Evolutionary conservation across 2,113 vertebrate genomes (phyloP), one percentile per base, ranked within the genome.

Genomic region (Lepus americanus): DNA sequence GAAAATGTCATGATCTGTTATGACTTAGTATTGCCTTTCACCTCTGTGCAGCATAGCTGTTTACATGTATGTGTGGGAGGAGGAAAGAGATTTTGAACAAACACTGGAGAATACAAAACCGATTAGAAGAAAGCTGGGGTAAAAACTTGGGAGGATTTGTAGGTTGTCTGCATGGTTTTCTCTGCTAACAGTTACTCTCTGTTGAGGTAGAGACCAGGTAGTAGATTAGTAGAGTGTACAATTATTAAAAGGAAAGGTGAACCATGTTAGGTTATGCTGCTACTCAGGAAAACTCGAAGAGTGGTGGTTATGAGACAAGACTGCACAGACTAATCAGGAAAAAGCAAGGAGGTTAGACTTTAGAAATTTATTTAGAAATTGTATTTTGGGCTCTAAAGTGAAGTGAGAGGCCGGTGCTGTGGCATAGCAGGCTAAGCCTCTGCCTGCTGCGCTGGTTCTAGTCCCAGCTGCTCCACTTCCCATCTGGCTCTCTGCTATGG

Each of bases 191-290:
- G 31, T n/a, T 80, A 51, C 51, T 95, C 87, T 80, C 55, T 82
- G 92, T 81, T 89, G 64, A 29, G 72, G 39, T 73, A 27, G 61
- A 73, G 81, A 90, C 27, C 49, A 90, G 76, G 79, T 79, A 59
- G 59, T 74, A 69, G 80, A 27, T 88, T 59, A 74, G 13, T 20
- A 72, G 72, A 77, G 31, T 53, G 70, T 88, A 66, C 53, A 66
- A 51, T 95, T 51, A 67, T 95, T 95, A 61, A 92, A 96, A 92
- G 64, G 61, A 36, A 87, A 84, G 53, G 59, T 23, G 29, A 91
- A 33, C 59, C 78, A 63, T 51, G 33, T 70, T 55, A 84, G 89
- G 27, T 81, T 70, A 27, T 70, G 66, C 44, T 74, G 59, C 70
- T 69, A 0, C 61, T 17, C 76, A 59, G 64, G 61, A 39, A 82